phyloP scores from a whole-genome alignment of 2,797 vertebrate genomes.

The Typhlichthys subterraneus region DNA sequence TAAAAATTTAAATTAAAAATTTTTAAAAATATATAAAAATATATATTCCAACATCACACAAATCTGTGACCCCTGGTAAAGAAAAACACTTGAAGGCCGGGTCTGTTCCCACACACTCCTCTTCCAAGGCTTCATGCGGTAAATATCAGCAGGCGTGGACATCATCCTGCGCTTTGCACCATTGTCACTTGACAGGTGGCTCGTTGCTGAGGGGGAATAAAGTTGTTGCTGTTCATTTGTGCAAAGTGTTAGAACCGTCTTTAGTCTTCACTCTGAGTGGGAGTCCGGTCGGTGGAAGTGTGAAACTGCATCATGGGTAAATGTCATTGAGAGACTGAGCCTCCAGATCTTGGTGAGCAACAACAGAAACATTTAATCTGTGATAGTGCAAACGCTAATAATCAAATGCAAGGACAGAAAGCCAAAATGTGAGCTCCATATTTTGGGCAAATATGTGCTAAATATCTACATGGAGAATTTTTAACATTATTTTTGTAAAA shows the following conservation, averaged over 20 bases:
- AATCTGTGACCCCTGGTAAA: too few relatives aligned
- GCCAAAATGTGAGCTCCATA: too few relatives aligned
- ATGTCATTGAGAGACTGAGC: conserved; percentile 75
- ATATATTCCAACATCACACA: too few relatives aligned
- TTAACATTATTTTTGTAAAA: too few relatives aligned
- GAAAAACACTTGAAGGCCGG: too few relatives aligned
- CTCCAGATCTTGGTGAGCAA: conserved; percentile 48
- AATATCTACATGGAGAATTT: too few relatives aligned
- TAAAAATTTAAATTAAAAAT: not conserved
- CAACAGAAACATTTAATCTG: conserved; percentile 21
- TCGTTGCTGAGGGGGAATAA: conserved; percentile 18
- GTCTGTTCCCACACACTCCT: too few relatives aligned
- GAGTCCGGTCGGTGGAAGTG: conserved; percentile 77
- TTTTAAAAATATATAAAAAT: not conserved
- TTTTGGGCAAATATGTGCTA: too few relatives aligned
- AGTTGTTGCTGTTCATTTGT: conserved; percentile 32
- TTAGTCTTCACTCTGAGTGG: conserved; percentile 69
- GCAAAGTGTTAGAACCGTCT: conserved; percentile 58
- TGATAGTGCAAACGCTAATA: conserved; percentile 11
- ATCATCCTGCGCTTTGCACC: conserved; percentile 7
- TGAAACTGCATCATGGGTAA: conserved; percentile 80
- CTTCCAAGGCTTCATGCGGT: conserved; percentile 4
- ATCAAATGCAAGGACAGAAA: too few relatives aligned
- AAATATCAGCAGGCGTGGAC: conserved; percentile 25
- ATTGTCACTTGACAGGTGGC: conserved; percentile 61